These are phyloP conservation scores for Anguilla pacifica DNA, from an alignment of 2,797 vertebrate species.

Conservation along the genomic window DNA sequence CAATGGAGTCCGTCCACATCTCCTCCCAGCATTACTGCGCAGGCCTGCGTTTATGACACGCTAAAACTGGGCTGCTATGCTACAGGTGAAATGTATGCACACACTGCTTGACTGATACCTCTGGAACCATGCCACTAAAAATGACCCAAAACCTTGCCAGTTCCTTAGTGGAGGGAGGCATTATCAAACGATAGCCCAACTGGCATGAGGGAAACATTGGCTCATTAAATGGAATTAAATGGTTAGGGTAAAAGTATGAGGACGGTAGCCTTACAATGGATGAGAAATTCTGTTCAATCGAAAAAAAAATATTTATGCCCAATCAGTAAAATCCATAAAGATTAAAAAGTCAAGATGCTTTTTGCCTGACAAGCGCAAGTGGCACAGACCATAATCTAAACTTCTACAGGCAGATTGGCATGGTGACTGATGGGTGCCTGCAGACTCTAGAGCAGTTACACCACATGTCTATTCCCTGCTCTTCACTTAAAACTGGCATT, in stretches of 20 bases:
- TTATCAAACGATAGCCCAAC: neutral
- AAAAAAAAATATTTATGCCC: neutral
- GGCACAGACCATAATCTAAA: too few species aligned
- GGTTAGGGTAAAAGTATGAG: neutral
- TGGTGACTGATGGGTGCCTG: neutral
- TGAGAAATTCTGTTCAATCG: neutral
- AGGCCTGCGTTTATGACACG: neutral
- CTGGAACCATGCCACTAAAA: neutral
- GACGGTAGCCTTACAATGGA: neutral
- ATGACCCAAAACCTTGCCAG: neutral
- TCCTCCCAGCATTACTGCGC: neutral
- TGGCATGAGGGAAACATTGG: neutral
- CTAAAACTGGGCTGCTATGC: neutral
- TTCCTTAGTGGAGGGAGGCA: neutral
- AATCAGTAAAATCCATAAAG: neutral
- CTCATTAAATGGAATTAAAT: neutral
- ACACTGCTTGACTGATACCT: neutral
- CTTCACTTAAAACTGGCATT: too few species aligned
- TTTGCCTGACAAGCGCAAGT: too few species aligned
- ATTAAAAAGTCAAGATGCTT: neutral
- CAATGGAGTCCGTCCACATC: neutral
- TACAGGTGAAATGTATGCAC: neutral
- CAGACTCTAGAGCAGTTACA: neutral
- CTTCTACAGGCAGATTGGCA: too few species aligned
- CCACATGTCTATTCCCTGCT: too few species aligned